These are phyloP conservation scores for Pitangus sulphuratus DNA, from an alignment of 2,797 vertebrate species.

Conservation along the genomic window DNA sequence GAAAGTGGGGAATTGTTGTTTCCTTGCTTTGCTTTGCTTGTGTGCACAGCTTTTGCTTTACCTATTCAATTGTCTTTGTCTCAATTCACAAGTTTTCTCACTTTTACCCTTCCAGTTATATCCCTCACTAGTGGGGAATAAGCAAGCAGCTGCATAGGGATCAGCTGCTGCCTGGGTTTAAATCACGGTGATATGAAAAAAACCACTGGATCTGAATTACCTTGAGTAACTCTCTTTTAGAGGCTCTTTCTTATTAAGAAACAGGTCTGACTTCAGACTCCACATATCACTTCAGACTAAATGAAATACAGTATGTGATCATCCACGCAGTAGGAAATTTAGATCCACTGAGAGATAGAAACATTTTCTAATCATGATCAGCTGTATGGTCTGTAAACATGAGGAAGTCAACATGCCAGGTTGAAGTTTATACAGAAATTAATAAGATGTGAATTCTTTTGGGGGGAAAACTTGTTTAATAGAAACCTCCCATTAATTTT, in stretches of 20 bases:
- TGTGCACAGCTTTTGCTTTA: fast-evolving
- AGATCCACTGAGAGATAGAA: not conserved
- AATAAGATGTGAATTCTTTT: not conserved
- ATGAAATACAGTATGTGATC: not conserved
- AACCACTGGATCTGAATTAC: not conserved
- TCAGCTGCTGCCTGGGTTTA: not conserved
- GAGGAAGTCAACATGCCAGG: not conserved
- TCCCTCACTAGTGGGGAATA: not conserved
- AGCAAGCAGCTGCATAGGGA: fast-evolving
- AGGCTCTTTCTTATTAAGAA: not conserved
- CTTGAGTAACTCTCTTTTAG: not conserved
- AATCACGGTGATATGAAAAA: not conserved
- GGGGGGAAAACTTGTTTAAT: not conserved
- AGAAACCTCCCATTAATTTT: not conserved
- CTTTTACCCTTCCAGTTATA: not conserved
- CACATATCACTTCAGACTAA: not conserved
- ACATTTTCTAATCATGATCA: not conserved
- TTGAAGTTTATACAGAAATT: not conserved
- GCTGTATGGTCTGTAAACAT: not conserved
- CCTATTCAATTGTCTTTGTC: not conserved
- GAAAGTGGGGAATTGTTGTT: not conserved
- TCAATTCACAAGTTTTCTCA: not conserved
- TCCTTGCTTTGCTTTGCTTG: not conserved
- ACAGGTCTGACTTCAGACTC: not conserved
- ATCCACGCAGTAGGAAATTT: not conserved